A percentile compares a stretch with the other conserved stretches of the same genome.
Evolutionary conservation across 2,113 vertebrate genomes (phyloP).

Genomic region (Mormyrus iriodes): DNA sequence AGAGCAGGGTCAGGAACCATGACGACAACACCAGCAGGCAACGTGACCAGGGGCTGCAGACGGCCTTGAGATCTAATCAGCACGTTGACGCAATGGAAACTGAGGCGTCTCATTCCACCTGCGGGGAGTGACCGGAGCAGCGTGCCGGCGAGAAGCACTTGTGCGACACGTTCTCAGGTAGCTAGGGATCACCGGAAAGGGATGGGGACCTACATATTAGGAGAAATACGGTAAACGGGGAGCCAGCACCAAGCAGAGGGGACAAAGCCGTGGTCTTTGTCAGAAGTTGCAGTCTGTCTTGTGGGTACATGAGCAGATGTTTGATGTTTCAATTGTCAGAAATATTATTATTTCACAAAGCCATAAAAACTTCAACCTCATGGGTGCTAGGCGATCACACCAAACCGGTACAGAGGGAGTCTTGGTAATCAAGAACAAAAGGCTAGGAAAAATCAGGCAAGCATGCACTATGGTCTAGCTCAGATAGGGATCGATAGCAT

Average conservation of each 20-base stretch:
- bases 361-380: not conserved
- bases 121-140: not conserved
- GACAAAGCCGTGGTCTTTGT: not conserved
- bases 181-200: not conserved
- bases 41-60: not conserved
- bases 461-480: not conserved
- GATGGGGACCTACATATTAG: not conserved
- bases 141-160: not conserved
- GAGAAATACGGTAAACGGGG: not conserved
- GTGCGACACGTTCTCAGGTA: not conserved
- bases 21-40: not conserved
- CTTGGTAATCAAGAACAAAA: not conserved
- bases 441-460: not conserved
- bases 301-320: not conserved
- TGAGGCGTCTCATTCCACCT: not conserved
- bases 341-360: not conserved
- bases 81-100: slow-evolving; percentile 1
- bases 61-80: not conserved
- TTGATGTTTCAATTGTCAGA: not conserved
- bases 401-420: not conserved
- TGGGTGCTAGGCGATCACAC: not conserved
- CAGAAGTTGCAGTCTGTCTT: not conserved
- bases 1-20: not conserved
- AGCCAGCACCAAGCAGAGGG: not conserved
- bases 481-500: not conserved